These are phyloP conservation scores for Cryptocheilus praepositus DNA, from an alignment of 2,888 invertebrate species.

Conservation along the genomic window DNA sequence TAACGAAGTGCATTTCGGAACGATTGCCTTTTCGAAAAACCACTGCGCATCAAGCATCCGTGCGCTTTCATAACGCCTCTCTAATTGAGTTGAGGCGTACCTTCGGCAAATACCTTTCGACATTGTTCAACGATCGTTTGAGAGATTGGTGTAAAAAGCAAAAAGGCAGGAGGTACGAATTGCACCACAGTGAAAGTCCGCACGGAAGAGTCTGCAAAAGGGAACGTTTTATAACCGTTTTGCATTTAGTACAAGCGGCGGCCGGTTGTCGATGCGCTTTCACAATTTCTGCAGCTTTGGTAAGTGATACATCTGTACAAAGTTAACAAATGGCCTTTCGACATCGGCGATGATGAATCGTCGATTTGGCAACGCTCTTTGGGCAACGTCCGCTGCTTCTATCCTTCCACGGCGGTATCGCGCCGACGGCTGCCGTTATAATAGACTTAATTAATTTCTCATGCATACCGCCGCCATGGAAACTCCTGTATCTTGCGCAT, in stretches of 20 bases:
- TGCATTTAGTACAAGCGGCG: no score
- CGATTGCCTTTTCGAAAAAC: no score
- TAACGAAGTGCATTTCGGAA: no score
- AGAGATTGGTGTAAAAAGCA: background rate
- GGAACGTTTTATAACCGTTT: no score
- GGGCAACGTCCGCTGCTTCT: slow-evolving; percentile 47
- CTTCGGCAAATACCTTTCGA: no score
- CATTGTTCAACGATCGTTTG: no score
- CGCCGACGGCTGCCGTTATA: slow-evolving; percentile 17
- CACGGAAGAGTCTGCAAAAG: no score
- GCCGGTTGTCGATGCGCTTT: background rate
- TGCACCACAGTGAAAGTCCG: no score
- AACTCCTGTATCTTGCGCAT: slow-evolving; percentile 39
- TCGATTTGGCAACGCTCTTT: slow-evolving; percentile 50
- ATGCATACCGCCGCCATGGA: slow-evolving; percentile 41
- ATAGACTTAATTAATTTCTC: slow-evolving; percentile 52
- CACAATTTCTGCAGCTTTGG: background rate
- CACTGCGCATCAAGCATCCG: background rate
- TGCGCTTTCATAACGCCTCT: no score
- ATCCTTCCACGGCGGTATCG: slow-evolving; percentile 21
- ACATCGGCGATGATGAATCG: slow-evolving; percentile 42
- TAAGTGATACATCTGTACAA: slow-evolving; percentile 2
- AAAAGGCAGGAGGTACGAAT: background rate
- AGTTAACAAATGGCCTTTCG: slow-evolving; percentile 34
- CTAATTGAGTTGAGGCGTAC: no score